These are phyloP conservation scores for Lerema accius DNA, from an alignment of 1,140 invertebrate genomes.

Conservation along the genomic window DNA sequence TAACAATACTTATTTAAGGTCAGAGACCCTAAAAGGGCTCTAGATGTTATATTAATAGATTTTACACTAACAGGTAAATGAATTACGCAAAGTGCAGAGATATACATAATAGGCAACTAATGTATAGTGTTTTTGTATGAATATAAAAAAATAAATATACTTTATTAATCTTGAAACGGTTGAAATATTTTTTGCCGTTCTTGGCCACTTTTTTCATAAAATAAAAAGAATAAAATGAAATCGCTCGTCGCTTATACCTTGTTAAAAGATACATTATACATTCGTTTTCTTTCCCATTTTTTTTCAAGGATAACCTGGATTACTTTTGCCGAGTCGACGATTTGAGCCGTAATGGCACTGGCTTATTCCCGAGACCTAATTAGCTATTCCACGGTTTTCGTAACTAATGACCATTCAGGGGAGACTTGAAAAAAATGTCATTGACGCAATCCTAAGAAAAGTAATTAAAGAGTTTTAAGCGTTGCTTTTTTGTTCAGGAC, in stretches of 20 bases:
- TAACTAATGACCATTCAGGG: conserved; percentile 4
- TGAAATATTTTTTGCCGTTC: too few species aligned
- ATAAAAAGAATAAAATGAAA: too few species aligned
- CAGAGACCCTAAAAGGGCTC: too few species aligned
- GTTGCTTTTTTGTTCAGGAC: background rate
- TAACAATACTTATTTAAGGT: too few species aligned
- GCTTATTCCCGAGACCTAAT: conserved; percentile 9
- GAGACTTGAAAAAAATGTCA: conserved; percentile 5
- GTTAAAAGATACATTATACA: conserved; percentile 16
- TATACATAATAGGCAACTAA: too few species aligned
- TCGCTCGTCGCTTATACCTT: background rate
- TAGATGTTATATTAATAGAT: too few species aligned
- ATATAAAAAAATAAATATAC: too few species aligned
- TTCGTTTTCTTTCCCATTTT: conserved; percentile 12
- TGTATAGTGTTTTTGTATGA: too few species aligned
- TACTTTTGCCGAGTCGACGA: conserved; percentile 22
- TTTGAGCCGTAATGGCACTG: conserved; percentile 1
- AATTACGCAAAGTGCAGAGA: too few species aligned
- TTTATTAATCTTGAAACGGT: too few species aligned
- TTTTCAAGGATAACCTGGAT: conserved; percentile 24
- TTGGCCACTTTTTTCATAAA: too few species aligned
- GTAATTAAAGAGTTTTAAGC: background rate
- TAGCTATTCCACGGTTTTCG: conserved; percentile 17
- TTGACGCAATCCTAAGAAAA: background rate
- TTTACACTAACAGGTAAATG: too few species aligned